A percentile compares a stretch with the other conserved stretches of the same genome.
Evolutionary conservation across 2,888 invertebrate genomes (phyloP).

Genomic region (Tenthredo scrophulariae): DNA sequence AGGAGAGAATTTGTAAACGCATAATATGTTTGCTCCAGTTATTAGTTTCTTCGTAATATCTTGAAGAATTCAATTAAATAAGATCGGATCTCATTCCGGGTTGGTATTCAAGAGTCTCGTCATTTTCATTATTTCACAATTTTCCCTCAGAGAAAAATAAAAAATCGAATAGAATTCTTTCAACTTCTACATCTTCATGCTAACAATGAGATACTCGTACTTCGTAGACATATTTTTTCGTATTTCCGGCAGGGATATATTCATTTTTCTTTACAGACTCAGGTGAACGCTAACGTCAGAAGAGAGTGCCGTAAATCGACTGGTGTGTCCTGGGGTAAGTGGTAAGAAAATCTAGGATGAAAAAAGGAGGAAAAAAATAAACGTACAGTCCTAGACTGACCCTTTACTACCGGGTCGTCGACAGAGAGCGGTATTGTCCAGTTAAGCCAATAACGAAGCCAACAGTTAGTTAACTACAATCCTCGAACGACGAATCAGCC

Average conservation of each 20-base stretch:
- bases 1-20: neutral
- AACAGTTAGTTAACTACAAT: conserved; percentile 52
- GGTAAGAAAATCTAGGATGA: neutral
- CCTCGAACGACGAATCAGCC: conserved; percentile 48
- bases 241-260: neutral
- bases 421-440: conserved; percentile 49
- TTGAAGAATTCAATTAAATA: neutral
- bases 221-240: no score
- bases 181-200: neutral
- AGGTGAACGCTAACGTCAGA: conserved; percentile 64
- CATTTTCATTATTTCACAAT: neutral
- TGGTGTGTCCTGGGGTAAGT: conserved; percentile 70
- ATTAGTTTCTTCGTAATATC: neutral
- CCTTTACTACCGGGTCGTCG: conserved; percentile 47
- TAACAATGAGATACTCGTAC: no score
- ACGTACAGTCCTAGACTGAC: conserved; percentile 14
- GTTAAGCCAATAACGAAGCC: conserved; percentile 52
- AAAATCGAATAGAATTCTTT: neutral
- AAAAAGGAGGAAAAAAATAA: neutral
- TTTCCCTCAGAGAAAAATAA: neutral
- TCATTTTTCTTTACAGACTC: neutral
- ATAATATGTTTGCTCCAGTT: conserved; percentile 9
- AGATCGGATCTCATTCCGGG: neutral
- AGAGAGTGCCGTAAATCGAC: conserved; percentile 69
- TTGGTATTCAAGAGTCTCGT: neutral